Conservation (phyloP, 2,888 invertebrate species). For the Eristalinus aeneus region DNA sequence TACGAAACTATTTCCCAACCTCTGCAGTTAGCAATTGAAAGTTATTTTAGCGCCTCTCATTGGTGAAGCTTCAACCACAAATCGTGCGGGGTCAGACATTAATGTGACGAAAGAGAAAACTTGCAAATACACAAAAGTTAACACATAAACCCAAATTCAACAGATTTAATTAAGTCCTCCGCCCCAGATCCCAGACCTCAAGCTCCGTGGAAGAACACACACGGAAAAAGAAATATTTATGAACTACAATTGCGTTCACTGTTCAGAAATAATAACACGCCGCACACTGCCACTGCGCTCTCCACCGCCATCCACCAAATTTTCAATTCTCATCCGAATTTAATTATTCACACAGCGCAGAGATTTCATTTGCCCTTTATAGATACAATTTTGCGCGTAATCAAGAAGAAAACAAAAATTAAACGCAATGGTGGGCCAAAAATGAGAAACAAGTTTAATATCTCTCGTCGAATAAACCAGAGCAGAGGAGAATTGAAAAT, state of each 20-base stretch:
- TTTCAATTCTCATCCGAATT: slow-evolving; percentile 55
- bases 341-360: slow-evolving; percentile 67
- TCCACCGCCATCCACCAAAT: slow-evolving; percentile 7
- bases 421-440: background rate
- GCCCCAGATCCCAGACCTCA: background rate
- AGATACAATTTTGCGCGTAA: slow-evolving; percentile 30
- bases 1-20: background rate
- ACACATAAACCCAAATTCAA: slow-evolving; percentile 53
- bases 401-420: background rate
- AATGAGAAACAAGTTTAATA: slow-evolving; percentile 45
- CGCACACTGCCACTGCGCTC: background rate
- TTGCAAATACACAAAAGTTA: slow-evolving; percentile 12
- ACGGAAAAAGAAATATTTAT: slow-evolving; percentile 35
- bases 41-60: background rate
- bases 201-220: slow-evolving; percentile 7
- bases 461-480: slow-evolving; percentile 44
- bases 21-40: background rate
- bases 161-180: slow-evolving; percentile 54
- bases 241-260: slow-evolving; percentile 55
- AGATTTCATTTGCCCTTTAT: slow-evolving; percentile 59
- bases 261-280: slow-evolving; percentile 47
- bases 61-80: background rate
- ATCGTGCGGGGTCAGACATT: slow-evolving; percentile 7
- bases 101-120: background rate
- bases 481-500: slow-evolving; percentile 39